Conservation (phyloP, 2,888 invertebrate genomes). For the Athalia cordata region DNA sequence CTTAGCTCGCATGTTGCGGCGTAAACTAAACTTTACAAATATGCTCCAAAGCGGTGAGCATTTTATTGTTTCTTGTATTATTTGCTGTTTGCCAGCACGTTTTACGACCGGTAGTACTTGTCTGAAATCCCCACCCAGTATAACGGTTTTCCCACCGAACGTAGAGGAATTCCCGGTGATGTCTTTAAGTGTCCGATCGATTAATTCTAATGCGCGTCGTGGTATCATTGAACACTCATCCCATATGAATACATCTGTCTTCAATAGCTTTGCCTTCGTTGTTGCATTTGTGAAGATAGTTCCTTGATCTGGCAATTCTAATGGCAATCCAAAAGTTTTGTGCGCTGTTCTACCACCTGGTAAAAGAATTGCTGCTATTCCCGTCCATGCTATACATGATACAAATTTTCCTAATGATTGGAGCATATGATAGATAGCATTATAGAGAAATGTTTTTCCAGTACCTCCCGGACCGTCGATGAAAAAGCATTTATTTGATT, state of each 20-base stretch:
- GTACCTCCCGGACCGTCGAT: slow-evolving; percentile 71
- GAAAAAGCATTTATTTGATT: slow-evolving; percentile 49
- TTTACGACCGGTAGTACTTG: not conserved
- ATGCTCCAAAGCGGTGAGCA: too few species aligned
- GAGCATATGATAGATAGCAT: slow-evolving; percentile 52
- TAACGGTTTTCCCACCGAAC: slow-evolving; percentile 30
- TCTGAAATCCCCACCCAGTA: slow-evolving; percentile 17
- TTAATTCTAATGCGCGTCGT: slow-evolving; percentile 21
- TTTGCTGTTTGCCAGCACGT: too few species aligned
- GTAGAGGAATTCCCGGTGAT: not conserved
- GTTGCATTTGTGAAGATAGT: slow-evolving; percentile 51
- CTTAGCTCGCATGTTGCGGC: too few species aligned
- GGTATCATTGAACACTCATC: slow-evolving; percentile 56
- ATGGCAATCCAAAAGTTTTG: slow-evolving; percentile 62
- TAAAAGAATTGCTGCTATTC: slow-evolving; percentile 65
- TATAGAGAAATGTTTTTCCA: slow-evolving; percentile 70
- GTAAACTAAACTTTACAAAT: too few species aligned
- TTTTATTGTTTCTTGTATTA: too few species aligned
- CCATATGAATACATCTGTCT: slow-evolving; percentile 53
- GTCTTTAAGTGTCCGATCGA: slow-evolving; percentile 28
- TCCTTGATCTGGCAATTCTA: slow-evolving; percentile 50
- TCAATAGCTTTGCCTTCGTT: slow-evolving; percentile 50
- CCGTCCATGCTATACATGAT: slow-evolving; percentile 61
- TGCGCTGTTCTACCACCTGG: slow-evolving; percentile 67
- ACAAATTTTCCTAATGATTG: slow-evolving; percentile 49